Conservation (phyloP, 2,797 vertebrate species). For the Manis javanica region DNA sequence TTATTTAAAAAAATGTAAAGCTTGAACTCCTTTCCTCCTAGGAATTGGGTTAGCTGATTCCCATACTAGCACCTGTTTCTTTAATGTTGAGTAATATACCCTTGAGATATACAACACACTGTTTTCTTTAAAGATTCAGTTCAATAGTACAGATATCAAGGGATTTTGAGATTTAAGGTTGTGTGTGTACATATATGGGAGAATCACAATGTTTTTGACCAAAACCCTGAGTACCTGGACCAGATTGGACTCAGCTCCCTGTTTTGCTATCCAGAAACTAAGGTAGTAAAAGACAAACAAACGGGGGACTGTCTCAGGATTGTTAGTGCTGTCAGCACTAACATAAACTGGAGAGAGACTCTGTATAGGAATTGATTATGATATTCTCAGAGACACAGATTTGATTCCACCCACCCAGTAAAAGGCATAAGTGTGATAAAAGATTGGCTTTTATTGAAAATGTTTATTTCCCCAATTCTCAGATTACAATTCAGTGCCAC, state of each 20-base stretch:
- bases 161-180: background rate
- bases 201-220: background rate
- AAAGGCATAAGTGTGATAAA: background rate
- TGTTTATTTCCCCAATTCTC: background rate
- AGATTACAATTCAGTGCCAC: background rate
- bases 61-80: background rate
- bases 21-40: no score
- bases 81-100: background rate
- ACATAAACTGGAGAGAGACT: background rate
- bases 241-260: background rate
- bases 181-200: background rate
- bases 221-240: background rate
- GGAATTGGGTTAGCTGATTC: background rate
- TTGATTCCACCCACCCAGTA: background rate
- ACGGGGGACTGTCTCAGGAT: background rate
- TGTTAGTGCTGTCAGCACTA: background rate
- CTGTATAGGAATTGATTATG: background rate
- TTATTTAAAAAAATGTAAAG: no score
- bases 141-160: background rate
- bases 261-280: background rate
- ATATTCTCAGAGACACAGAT: background rate
- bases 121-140: background rate
- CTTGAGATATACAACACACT: background rate
- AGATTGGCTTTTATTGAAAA: background rate
- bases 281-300: background rate